A percentile compares a stretch with the other conserved stretches of the same genome.
Conservation (phyloP, 1,140 invertebrate species). For the Aporrectodea caliginosa region DNA sequence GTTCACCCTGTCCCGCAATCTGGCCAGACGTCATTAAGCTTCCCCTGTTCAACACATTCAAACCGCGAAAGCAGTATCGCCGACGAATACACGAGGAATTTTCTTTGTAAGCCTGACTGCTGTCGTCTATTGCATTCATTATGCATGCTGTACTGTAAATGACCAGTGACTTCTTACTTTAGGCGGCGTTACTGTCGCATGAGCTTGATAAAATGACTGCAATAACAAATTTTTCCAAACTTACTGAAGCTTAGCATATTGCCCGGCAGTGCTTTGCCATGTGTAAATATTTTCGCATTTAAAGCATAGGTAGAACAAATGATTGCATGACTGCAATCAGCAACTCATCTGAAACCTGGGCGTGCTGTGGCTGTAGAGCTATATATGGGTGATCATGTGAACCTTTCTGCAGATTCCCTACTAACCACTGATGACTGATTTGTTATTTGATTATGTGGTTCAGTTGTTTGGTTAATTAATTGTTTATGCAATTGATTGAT, state of each 20-base stretch:
- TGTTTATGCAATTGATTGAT: too few relatives aligned
- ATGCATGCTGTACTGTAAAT: neutral
- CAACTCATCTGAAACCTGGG: too few relatives aligned
- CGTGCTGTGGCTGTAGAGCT: too few relatives aligned
- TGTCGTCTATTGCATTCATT: neutral
- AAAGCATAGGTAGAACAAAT: too few relatives aligned
- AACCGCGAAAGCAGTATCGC: conserved; percentile 84
- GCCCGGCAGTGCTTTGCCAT: neutral
- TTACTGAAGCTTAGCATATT: neutral
- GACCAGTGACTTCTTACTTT: neutral
- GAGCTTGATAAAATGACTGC: neutral
- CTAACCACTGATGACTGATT: too few relatives aligned
- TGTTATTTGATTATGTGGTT: too few relatives aligned
- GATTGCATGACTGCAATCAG: too few relatives aligned
- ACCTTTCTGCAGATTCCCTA: too few relatives aligned
- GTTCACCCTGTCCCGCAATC: conserved; percentile 89
- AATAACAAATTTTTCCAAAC: neutral
- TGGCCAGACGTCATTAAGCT: conserved; percentile 96
- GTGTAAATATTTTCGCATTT: neutral
- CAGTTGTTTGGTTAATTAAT: too few relatives aligned
- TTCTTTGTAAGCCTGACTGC: conserved; percentile 60
- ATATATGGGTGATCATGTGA: too few relatives aligned
- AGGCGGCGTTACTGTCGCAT: neutral
- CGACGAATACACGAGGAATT: conserved; percentile 88
- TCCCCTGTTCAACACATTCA: conserved; percentile 88